phyloP scores from a whole-genome alignment of 1,140 invertebrate genomes.

The Spodoptera litura region DNA sequence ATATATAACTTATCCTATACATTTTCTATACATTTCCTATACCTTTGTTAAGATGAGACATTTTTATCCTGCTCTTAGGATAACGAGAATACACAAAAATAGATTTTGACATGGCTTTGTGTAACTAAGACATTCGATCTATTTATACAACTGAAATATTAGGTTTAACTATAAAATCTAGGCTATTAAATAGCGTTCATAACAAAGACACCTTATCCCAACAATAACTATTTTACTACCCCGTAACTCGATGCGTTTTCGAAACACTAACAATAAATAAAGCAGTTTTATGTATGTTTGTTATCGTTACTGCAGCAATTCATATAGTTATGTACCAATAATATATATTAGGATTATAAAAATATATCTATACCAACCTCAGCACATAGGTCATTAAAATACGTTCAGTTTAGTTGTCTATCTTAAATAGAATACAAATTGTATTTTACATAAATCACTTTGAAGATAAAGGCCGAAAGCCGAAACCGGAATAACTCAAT shows the following conservation, averaged over 20 bases:
- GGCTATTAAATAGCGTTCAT: not conserved
- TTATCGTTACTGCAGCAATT: not conserved
- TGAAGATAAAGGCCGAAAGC: not conserved
- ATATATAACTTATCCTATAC: no score
- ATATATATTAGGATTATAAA: slow-evolving; percentile 17
- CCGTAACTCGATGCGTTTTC: slow-evolving; percentile 14
- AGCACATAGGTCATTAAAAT: no score
- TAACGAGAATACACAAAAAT: no score
- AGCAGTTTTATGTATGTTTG: slow-evolving; percentile 17
- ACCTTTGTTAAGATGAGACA: no score
- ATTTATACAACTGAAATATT: no score
- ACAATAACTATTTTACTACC: slow-evolving; percentile 28
- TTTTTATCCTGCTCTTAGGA: no score
- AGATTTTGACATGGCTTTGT: no score
- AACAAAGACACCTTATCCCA: not conserved
- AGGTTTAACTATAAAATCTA: not conserved
- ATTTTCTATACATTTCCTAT: no score
- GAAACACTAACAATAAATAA: slow-evolving; percentile 32
- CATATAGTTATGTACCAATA: not conserved
- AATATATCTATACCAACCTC: slow-evolving; percentile 41
- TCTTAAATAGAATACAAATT: no score
- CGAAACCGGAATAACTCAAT: not conserved
- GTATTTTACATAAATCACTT: no score
- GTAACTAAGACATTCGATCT: no score
- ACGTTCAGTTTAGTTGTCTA: no score